Conservation (phyloP, 2,797 vertebrate genomes). For the Neostethus bicornis region DNA sequence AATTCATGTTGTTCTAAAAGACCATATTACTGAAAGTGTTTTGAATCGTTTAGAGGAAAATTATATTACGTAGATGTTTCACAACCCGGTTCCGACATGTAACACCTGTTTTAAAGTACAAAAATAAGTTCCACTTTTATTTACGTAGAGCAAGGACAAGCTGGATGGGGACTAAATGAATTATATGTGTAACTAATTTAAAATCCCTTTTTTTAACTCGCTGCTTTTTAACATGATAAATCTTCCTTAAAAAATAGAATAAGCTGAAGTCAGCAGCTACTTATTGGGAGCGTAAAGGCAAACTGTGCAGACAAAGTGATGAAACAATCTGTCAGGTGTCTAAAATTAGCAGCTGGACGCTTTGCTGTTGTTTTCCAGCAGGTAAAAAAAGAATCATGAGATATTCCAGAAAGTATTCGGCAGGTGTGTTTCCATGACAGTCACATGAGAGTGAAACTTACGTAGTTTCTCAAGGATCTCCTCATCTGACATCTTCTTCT, state of each 20-base stretch:
- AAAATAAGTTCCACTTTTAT: no score
- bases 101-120: no score
- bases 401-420: neutral
- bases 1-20: no score
- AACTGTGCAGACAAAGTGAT: conserved; percentile 7
- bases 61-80: no score
- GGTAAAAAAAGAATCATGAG: conserved; percentile 8
- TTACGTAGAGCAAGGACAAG: no score
- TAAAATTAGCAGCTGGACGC: conserved; percentile 27
- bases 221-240: neutral
- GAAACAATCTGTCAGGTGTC: conserved; percentile 18
- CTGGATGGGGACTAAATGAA: no score
- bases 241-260: neutral
- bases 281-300: no score
- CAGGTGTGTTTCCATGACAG: neutral
- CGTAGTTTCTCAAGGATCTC: conserved; percentile 97
- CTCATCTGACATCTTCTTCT: conserved; percentile 98
- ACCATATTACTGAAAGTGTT: no score
- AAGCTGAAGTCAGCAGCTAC: no score
- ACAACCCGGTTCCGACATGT: no score
- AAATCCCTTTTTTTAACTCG: neutral
- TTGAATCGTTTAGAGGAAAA: no score
- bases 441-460: conserved; percentile 67
- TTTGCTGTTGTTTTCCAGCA: conserved; percentile 17
- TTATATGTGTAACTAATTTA: no score